phyloP scores from a whole-genome alignment of 30 jellyfish, hydroid and myxozoan genomes.

The Pelagia noctiluca region DNA sequence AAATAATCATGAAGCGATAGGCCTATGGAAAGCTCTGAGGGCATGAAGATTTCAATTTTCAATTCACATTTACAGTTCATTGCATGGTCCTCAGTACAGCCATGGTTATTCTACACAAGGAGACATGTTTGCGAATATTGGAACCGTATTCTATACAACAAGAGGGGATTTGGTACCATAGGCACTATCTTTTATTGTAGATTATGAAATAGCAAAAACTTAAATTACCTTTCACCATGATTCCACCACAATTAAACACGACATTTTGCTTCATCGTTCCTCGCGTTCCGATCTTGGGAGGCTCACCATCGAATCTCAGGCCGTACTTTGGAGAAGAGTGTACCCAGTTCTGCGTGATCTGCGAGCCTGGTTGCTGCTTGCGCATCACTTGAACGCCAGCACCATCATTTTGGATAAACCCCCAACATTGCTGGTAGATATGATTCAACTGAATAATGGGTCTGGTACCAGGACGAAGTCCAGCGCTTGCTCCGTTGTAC shows the following conservation, averaged over 20 bases:
- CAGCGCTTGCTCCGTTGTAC: slow-evolving; percentile 55
- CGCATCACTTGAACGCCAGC: slow-evolving; percentile 17
- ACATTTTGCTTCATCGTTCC: slow-evolving; percentile 43
- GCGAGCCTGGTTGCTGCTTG: neutral
- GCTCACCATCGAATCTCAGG: slow-evolving; percentile 57
- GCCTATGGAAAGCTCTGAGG: too few species aligned
- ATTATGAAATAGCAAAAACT: too few species aligned
- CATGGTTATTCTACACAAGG: too few species aligned
- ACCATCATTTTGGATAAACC: slow-evolving; percentile 48
- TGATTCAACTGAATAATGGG: slow-evolving; percentile 14
- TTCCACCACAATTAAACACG: slow-evolving; percentile 41
- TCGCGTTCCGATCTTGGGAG: slow-evolving; percentile 35
- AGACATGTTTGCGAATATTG: too few species aligned
- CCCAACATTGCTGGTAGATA: slow-evolving; percentile 51
- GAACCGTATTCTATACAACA: too few species aligned
- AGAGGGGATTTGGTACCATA: too few species aligned
- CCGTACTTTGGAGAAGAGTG: slow-evolving; percentile 53
- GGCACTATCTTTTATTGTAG: too few species aligned
- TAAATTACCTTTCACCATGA: slow-evolving; percentile 66
- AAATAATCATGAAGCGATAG: too few species aligned
- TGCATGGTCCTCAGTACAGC: too few species aligned
- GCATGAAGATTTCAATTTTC: too few species aligned
- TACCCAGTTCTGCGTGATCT: slow-evolving; percentile 22
- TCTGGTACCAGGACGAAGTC: slow-evolving; percentile 28
- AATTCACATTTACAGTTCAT: too few species aligned